Evolutionary conservation across 2,888 invertebrate genomes (phyloP).

Genomic region (Watsonalla binaria): DNA sequence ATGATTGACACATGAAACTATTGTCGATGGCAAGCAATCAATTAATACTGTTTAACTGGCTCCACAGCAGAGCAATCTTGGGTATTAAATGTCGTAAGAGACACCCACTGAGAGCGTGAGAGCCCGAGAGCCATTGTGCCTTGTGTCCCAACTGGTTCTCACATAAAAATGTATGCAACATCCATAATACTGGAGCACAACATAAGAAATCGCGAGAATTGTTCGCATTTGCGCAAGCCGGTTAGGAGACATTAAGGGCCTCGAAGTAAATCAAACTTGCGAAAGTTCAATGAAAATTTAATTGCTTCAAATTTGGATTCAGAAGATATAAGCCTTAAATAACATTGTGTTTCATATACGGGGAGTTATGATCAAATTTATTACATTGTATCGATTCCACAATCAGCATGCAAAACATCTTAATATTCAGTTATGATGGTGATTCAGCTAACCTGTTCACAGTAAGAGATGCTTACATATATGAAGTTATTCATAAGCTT

Average conservation of each 20-base stretch:
- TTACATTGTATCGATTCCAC: too few species aligned
- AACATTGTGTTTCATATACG: too few species aligned
- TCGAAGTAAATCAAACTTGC: background rate
- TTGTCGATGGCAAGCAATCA: constrained; percentile 26
- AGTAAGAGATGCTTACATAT: too few species aligned
- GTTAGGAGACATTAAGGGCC: constrained; percentile 19
- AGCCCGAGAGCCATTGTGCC: constrained; percentile 24
- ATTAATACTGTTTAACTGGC: constrained; percentile 31
- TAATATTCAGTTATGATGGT: too few species aligned
- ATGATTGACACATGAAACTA: constrained; percentile 8
- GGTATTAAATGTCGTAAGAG: constrained; percentile 58
- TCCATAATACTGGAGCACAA: constrained; percentile 55
- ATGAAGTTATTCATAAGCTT: too few species aligned
- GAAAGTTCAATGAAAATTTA: background rate
- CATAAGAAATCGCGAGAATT: constrained; percentile 51
- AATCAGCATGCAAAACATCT: too few species aligned
- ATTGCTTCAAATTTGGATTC: background rate
- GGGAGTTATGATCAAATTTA: too few species aligned
- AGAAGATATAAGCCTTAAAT: background rate
- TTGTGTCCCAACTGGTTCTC: constrained; percentile 64
- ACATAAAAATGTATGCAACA: constrained; percentile 60
- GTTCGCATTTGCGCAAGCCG: constrained; percentile 38
- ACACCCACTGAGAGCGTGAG: constrained; percentile 65
- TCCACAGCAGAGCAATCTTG: constrained; percentile 23
- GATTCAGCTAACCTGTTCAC: too few species aligned